Evolutionary conservation across 2,888 invertebrate genomes (phyloP).

Genomic region (Octodonta nipae): DNA sequence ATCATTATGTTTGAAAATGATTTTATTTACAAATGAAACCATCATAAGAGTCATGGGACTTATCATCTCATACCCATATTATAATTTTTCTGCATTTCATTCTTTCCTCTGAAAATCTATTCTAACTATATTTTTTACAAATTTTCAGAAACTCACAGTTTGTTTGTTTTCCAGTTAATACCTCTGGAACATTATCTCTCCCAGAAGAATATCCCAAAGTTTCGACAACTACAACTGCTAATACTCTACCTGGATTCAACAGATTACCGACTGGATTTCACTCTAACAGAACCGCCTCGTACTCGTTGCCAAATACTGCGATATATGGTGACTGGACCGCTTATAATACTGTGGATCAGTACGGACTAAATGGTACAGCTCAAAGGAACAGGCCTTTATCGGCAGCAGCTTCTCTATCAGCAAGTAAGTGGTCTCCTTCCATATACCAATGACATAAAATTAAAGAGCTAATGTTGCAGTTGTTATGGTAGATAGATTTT

Average conservation of each 20-base stretch:
- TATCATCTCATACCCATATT: too few species aligned
- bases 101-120: too few species aligned
- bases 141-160: too few species aligned
- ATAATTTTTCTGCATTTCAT: too few species aligned
- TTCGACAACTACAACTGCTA: constrained; percentile 20
- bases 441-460: too few species aligned
- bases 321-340: constrained; percentile 24
- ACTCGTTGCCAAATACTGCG: constrained; percentile 18
- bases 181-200: constrained; percentile 13
- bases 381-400: constrained; percentile 40
- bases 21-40: too few species aligned
- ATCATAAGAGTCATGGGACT: too few species aligned
- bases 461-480: too few species aligned
- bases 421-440: constrained; percentile 62
- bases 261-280: constrained; percentile 24
- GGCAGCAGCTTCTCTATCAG: constrained; percentile 56
- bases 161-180: too few species aligned
- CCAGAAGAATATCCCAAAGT: constrained; percentile 25
- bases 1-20: too few species aligned
- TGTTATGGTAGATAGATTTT: too few species aligned
- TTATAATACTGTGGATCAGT: constrained; percentile 12
- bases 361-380: constrained; percentile 14
- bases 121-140: too few species aligned
- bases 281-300: constrained; percentile 15
- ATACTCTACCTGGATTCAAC: constrained; percentile 29